A percentile compares a stretch with the other conserved stretches of the same genome.
Conservation (phyloP, 2,797 vertebrate genomes). For the Gymnopithys bicolor region DNA sequence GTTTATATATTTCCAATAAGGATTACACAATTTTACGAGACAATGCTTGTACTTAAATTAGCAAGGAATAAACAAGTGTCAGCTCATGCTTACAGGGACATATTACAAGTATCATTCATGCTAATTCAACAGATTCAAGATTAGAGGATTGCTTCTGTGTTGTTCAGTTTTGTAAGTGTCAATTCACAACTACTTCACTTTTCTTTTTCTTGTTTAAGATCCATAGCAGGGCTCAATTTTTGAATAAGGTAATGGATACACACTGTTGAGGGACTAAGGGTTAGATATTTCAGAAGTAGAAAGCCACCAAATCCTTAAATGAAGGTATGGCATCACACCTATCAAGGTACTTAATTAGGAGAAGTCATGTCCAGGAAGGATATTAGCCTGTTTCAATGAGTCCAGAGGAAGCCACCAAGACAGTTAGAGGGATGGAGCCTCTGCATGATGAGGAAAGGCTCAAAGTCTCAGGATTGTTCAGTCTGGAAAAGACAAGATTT, state of each 20-base stretch:
- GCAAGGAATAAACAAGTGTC: conserved; percentile 17
- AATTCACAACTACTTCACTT: background rate
- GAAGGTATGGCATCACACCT: background rate
- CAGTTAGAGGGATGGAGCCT: background rate
- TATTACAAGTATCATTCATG: background rate
- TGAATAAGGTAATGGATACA: background rate
- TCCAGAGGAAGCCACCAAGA: background rate
- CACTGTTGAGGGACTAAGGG: background rate
- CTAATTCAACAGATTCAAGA: background rate
- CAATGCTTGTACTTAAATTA: background rate
- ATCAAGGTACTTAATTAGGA: background rate
- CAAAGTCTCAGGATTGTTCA: background rate
- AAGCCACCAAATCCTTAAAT: background rate
- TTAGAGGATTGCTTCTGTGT: background rate
- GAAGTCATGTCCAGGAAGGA: background rate
- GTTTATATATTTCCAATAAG: background rate
- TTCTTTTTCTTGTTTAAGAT: background rate
- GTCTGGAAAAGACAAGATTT: background rate
- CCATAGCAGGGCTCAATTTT: background rate
- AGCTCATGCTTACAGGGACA: background rate
- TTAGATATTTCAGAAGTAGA: background rate
- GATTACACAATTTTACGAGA: background rate
- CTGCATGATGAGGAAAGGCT: background rate
- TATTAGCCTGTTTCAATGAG: background rate
- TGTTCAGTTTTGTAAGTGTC: background rate